phyloP scores from a whole-genome alignment of 2,113 vertebrate species.

The Phalacrocorax carbo region DNA sequence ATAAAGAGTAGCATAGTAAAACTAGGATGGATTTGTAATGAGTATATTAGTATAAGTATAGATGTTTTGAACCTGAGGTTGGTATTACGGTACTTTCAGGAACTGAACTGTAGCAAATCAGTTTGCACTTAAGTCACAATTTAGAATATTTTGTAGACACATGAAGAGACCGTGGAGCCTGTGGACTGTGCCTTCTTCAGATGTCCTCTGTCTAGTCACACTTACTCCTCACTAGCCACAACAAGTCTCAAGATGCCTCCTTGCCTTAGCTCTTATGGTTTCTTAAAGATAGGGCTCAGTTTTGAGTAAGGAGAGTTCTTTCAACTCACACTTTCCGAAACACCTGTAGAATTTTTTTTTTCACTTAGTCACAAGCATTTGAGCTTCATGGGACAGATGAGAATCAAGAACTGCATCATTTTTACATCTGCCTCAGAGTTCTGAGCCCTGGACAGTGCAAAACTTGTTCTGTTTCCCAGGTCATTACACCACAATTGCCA shows the following conservation, averaged over 20 bases:
- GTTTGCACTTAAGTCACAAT: background rate
- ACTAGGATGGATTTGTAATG: background rate
- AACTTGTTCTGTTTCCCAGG: background rate
- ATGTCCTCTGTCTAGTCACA: background rate
- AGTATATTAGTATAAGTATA: background rate
- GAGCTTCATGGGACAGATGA: background rate
- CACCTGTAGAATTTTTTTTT: background rate
- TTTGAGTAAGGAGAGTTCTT: constrained; percentile 16
- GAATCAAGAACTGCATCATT: background rate
- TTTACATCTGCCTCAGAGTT: background rate
- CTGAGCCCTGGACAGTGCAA: background rate
- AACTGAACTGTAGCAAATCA: background rate
- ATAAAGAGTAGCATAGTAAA: background rate
- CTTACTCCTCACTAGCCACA: background rate
- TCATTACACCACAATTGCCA: background rate
- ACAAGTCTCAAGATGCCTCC: background rate
- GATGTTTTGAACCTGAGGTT: background rate
- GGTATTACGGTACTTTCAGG: background rate
- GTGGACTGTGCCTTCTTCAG: background rate
- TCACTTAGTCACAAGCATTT: background rate
- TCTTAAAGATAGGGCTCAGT: background rate
- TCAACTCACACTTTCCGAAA: constrained; percentile 38
- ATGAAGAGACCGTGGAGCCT: background rate
- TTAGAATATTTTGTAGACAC: background rate
- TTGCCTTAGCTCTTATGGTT: background rate